These are phyloP conservation scores for Tigriopus californicus DNA, from an alignment of 2,888 invertebrate genomes.

Conservation along the genomic window DNA sequence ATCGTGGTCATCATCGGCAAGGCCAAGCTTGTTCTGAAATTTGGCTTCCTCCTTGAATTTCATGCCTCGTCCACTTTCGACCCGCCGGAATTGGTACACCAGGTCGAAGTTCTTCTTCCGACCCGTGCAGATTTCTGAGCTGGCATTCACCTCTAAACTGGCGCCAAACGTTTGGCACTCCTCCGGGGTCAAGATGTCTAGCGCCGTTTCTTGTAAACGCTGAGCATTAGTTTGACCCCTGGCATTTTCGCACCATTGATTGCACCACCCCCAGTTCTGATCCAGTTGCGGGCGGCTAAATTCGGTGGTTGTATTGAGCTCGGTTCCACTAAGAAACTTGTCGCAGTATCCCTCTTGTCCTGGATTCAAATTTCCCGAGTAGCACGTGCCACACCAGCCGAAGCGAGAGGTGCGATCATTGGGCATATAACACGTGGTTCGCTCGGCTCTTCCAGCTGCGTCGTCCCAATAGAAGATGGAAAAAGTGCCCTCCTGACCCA, in stretches of 20 bases:
- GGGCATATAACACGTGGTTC: background rate
- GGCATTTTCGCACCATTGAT: background rate
- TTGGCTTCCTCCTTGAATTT: background rate
- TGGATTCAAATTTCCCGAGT: background rate
- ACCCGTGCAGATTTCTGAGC: constrained; percentile 1
- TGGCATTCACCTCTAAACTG: background rate
- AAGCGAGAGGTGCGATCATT: background rate
- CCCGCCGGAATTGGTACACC: background rate
- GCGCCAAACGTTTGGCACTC: background rate
- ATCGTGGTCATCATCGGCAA: background rate
- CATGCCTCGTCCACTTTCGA: background rate
- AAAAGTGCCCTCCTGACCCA: background rate
- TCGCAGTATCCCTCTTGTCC: constrained; percentile 8
- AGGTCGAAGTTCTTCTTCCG: background rate
- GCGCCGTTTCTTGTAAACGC: background rate
- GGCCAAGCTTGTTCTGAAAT: background rate
- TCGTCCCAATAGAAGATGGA: background rate
- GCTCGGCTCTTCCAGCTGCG: background rate
- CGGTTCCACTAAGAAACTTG: background rate
- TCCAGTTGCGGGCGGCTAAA: background rate
- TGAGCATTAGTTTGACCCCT: background rate
- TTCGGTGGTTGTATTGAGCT: background rate
- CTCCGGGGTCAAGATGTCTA: background rate
- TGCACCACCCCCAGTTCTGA: constrained; percentile 11
- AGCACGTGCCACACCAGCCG: constrained; percentile 7